phyloP scores from a whole-genome alignment of 2,888 invertebrate species.

The Agrilus cyanescens region DNA sequence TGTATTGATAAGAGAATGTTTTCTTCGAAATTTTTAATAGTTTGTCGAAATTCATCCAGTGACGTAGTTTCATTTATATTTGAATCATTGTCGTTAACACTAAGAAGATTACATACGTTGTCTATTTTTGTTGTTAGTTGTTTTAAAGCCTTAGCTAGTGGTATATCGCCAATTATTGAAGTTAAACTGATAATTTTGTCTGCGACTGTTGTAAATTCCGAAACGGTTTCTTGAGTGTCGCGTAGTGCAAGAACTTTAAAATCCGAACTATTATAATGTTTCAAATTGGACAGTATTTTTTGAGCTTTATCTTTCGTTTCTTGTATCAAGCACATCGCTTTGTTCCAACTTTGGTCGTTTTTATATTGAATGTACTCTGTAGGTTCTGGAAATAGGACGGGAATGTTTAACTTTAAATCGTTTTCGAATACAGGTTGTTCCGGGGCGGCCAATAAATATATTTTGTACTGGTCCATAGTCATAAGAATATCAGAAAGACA shows the following conservation, averaged over 20 bases:
- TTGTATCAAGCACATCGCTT: conserved; percentile 16
- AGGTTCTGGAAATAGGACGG: conserved; percentile 20
- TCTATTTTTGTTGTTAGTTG: no score
- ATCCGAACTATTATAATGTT: conserved; percentile 16
- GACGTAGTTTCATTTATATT: conserved; percentile 4
- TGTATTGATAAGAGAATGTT: conserved; percentile 45
- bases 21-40: conserved; percentile 14
- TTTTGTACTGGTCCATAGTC: conserved; percentile 54
- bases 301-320: conserved; percentile 12
- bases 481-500: conserved; percentile 41
- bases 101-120: no score
- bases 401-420: conserved; percentile 22
- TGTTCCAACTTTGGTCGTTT: conserved; percentile 25
- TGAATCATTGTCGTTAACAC: background rate
- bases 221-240: no score
- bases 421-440: conserved; percentile 23
- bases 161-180: no score
- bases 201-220: no score
- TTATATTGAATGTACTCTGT: conserved; percentile 23
- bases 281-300: conserved; percentile 19
- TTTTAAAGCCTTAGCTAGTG: no score
- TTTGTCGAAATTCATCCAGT: conserved; percentile 5
- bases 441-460: conserved; percentile 55
- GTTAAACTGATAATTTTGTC: no score
- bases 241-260: no score